Conservation (phyloP, 2,113 vertebrate genomes). For the Candoia aspera region DNA sequence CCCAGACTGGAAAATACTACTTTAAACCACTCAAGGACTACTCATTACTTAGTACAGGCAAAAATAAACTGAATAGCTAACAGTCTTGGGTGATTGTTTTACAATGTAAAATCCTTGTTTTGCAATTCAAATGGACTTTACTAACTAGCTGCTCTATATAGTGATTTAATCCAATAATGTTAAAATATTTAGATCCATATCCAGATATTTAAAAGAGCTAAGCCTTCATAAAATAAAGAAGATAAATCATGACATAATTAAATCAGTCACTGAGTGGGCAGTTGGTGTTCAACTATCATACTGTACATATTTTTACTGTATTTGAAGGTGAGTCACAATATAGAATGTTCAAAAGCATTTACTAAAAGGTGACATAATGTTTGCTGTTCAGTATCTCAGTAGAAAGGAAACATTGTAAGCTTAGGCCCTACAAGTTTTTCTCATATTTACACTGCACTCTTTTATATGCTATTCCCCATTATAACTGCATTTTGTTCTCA, state of each 20-base stretch:
- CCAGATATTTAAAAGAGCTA: neutral
- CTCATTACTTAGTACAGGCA: neutral
- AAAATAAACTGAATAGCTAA: neutral
- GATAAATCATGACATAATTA: neutral
- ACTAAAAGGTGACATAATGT: neutral
- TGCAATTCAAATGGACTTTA: neutral
- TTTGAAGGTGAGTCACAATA: neutral
- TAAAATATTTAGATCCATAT: neutral
- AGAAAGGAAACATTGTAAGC: neutral
- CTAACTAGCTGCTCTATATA: neutral
- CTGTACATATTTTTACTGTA: neutral
- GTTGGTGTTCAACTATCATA: neutral
- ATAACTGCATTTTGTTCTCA: neutral
- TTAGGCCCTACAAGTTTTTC: neutral
- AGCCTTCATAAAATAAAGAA: neutral
- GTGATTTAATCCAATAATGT: neutral
- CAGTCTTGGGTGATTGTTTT: neutral
- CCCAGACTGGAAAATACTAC: neutral
- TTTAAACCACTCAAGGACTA: neutral
- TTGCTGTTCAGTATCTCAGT: neutral
- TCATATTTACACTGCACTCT: neutral
- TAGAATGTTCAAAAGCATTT: neutral
- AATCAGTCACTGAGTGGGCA: no score
- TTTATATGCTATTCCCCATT: neutral
- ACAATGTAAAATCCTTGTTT: neutral